Conservation (phyloP, 2,888 invertebrate species). For the Stenodema calcarata region DNA sequence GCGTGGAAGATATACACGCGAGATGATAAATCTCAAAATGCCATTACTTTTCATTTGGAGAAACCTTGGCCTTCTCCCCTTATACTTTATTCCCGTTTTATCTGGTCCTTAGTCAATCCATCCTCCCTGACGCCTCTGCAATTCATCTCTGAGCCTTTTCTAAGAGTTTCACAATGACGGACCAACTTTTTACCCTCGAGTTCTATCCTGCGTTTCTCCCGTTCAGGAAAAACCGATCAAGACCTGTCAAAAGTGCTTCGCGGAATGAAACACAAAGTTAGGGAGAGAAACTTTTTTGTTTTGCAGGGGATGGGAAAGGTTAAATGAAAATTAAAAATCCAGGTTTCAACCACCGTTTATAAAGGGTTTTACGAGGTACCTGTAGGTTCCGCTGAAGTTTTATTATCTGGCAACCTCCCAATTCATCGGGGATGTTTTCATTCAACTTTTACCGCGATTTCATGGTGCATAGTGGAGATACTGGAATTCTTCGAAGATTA, state of each 20-base stretch:
- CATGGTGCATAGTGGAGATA: too few relatives aligned
- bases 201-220: background rate
- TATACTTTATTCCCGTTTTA: background rate
- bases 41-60: constrained; percentile 35
- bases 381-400: too few relatives aligned
- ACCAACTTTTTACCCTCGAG: background rate
- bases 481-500: too few relatives aligned
- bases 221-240: background rate
- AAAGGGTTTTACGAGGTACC: background rate
- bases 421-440: too few relatives aligned
- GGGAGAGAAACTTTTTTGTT: background rate
- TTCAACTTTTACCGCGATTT: too few relatives aligned
- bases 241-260: background rate
- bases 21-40: constrained; percentile 35
- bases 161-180: background rate
- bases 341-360: background rate
- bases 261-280: background rate
- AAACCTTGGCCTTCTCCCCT: background rate
- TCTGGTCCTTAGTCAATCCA: constrained; percentile 22
- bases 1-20: background rate
- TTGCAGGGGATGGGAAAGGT: background rate
- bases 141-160: constrained; percentile 6
- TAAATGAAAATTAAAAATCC: background rate
- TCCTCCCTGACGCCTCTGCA: background rate
- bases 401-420: too few relatives aligned